Evolutionary conservation across 2,888 invertebrate genomes (phyloP), one percentile per base, ranked within the genome.

Genomic region (Dioctria linearis): DNA sequence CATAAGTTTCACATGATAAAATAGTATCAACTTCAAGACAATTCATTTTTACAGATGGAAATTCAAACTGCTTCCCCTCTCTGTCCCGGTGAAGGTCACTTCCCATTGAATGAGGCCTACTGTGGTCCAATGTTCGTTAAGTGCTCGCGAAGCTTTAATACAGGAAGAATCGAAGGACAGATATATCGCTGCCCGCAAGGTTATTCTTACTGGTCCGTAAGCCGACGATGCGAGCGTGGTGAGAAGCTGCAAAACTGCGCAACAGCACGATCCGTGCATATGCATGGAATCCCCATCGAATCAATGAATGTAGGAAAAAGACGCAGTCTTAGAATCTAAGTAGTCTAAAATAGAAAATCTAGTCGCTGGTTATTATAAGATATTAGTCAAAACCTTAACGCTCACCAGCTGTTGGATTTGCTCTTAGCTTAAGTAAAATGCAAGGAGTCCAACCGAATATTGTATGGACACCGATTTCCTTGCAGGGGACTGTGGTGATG

Each of bases 101-200:
- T 92, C 87, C 92, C 94, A 4, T 91, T 94, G 82, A 92, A 93
- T 84, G 90, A 91, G 43, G 90, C 91, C 78, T 92, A 93, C 85
- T 96, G 96, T 86, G 92, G 93, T 43, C 90, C 91, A 83, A 91
- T 92, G 11, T 95, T 95, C 86, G 90, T 95, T 71, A 95, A 94
- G 88, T 96, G 96, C 87, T 90, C 90, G 84, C 90, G 88, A 84
- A 88, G 90, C 11, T 83, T 85, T 9, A 89, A 90, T 83, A 86
- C 89, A 2, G 90, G 90, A 66, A 90, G 89, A 78, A 86, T 94
- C 84, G 90, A 93, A 87, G 95, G 94, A 13, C 92, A 92, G 84
- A 90, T 96, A 11, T 93, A 93, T 87, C 93, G 93, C 85, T 96
- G 96, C 88, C 96, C 96, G 0, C 90, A 92, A 84, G 93, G 93